Evolutionary conservation across 2,888 invertebrate species (phyloP).

Genomic region (Dasypogon diadema): DNA sequence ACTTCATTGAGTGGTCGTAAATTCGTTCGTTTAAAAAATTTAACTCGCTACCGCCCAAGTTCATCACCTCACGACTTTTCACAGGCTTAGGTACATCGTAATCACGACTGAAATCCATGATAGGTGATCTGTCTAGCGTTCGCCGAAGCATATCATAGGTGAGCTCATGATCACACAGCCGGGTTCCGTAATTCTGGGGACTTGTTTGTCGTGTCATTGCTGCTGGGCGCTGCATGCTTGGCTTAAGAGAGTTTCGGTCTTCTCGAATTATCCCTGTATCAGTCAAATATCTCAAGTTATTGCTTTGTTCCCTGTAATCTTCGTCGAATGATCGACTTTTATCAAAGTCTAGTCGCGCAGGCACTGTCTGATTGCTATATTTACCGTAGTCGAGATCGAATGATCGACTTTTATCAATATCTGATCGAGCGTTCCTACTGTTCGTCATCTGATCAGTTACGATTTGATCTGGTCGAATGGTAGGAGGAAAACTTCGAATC

Average conservation of each 20-base stretch:
- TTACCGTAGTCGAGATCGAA: conserved; percentile 67
- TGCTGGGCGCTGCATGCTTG: conserved; percentile 32
- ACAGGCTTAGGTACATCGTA: conserved; percentile 63
- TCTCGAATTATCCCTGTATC: conserved; percentile 55
- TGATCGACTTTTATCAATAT: conserved; percentile 67
- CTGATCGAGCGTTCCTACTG: conserved; percentile 54
- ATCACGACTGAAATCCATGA: conserved; percentile 66
- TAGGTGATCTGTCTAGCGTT: conserved; percentile 65
- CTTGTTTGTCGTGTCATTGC: conserved; percentile 62
- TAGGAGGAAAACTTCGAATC: conserved; percentile 61
- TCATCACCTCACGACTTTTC: conserved; percentile 65
- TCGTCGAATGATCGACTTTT: conserved; percentile 68
- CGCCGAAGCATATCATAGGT: conserved; percentile 67
- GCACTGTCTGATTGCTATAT: conserved; percentile 61
- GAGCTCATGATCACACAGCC: conserved; percentile 67
- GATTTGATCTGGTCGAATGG: conserved; percentile 62
- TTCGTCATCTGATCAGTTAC: conserved; percentile 23
- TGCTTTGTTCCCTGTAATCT: conserved; percentile 65
- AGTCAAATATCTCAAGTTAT: conserved; percentile 61
- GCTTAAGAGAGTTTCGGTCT: conserved; percentile 24
- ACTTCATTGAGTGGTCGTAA: conserved; percentile 63
- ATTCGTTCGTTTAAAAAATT: conserved; percentile 66
- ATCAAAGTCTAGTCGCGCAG: conserved; percentile 65
- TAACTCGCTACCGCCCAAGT: conserved; percentile 65
- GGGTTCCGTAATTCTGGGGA: conserved; percentile 67